These are phyloP conservation scores for Atlantisia rogersi DNA, from an alignment of 2,113 vertebrate genomes.

Conservation along the genomic window DNA sequence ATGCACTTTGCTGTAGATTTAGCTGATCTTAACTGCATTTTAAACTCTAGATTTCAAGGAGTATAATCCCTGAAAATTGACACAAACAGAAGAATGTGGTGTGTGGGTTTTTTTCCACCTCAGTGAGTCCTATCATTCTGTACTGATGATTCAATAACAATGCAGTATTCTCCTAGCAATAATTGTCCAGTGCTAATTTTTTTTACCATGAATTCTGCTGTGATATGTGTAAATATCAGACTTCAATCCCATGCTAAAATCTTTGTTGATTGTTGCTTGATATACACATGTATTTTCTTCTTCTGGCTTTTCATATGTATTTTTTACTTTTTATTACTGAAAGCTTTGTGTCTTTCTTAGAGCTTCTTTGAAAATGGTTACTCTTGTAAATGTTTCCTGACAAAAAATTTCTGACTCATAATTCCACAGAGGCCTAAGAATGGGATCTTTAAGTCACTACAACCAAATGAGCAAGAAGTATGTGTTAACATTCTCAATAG, in stretches of 20 bases:
- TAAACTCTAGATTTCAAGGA: not conserved
- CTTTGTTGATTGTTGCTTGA: not conserved
- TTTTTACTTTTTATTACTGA: not conserved
- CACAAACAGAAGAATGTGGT: not conserved
- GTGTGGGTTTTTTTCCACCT: not conserved
- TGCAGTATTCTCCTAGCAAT: not conserved
- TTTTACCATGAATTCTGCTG: not conserved
- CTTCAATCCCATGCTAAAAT: not conserved
- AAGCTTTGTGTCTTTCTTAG: not conserved
- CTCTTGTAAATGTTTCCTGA: not conserved
- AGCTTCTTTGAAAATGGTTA: not conserved
- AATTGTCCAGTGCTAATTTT: not conserved
- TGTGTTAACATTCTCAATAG: not conserved
- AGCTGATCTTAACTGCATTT: not conserved
- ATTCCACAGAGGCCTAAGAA: not conserved
- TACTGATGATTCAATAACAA: not conserved
- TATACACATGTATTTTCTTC: not conserved
- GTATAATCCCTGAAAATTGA: not conserved
- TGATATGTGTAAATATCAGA: not conserved
- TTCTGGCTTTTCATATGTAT: not conserved
- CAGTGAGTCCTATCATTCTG: not conserved
- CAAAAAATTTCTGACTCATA: not conserved
- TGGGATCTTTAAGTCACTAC: not conserved
- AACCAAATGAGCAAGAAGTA: not conserved
- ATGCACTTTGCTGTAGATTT: not conserved